These are phyloP conservation scores for Cheilosia vernalis DNA, from an alignment of 2,888 invertebrate genomes.

Conservation along the genomic window DNA sequence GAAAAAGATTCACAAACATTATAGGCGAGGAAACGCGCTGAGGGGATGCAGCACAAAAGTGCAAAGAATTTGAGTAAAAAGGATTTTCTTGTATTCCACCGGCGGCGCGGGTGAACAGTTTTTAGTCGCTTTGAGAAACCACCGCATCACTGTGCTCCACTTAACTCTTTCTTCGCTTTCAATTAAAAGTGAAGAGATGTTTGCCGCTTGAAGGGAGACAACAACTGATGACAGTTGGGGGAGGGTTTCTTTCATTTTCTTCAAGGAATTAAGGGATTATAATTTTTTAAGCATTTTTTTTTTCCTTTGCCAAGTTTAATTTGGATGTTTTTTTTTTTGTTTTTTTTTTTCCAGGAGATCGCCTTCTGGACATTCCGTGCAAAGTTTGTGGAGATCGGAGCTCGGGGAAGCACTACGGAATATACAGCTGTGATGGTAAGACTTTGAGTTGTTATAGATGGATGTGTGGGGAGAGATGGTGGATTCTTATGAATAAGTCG, in stretches of 20 bases:
- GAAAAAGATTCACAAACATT: conserved; percentile 66
- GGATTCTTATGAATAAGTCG: no score
- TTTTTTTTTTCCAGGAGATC: conserved; percentile 90
- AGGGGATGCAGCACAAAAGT: conserved; percentile 11
- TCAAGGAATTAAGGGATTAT: conserved; percentile 59
- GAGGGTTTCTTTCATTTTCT: conserved; percentile 43
- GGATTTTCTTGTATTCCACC: conserved; percentile 77
- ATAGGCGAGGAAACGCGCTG: conserved; percentile 48
- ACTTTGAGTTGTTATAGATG: conserved; percentile 42
- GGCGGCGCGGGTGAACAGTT: conserved; percentile 49
- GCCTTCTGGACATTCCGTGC: conserved; percentile 98
- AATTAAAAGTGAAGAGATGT: conserved; percentile 69
- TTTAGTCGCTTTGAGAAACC: conserved; percentile 57
- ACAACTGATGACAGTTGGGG: conserved; percentile 35
- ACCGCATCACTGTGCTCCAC: conserved; percentile 63
- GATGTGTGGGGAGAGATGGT: background rate
- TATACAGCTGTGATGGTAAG: conserved; percentile 99
- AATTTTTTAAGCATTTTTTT: conserved; percentile 38
- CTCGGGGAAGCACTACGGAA: conserved; percentile 99
- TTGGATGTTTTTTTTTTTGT: conserved; percentile 39
- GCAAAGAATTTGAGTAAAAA: conserved; percentile 76
- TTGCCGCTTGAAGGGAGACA: conserved; percentile 23
- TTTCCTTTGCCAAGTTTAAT: conserved; percentile 27
- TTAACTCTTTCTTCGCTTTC: conserved; percentile 73
- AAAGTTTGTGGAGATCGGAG: conserved; percentile 99